A percentile compares a stretch with the other conserved stretches of the same genome.
Conservation (phyloP, 2,113 vertebrate species). For the Bufo bufo region DNA sequence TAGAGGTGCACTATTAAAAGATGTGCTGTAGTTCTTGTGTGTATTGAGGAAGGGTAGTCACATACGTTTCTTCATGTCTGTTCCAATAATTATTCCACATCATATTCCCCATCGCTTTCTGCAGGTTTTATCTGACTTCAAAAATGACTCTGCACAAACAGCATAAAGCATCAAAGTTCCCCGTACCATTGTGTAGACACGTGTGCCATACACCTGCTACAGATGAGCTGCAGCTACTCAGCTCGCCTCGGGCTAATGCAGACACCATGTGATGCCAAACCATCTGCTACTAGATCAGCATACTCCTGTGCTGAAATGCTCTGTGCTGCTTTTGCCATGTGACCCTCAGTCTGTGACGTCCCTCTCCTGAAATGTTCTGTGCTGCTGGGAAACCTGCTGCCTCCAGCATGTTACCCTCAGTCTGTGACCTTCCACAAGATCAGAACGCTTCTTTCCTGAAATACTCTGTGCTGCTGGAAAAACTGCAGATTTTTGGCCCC, state of each 20-base stretch:
- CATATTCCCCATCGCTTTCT: constrained; percentile 1
- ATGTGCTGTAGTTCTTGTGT: neutral
- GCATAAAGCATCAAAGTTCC: constrained; percentile 2
- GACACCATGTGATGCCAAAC: neutral
- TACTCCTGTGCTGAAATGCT: neutral
- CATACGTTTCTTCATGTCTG: neutral
- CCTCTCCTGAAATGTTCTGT: no score
- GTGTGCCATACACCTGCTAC: neutral
- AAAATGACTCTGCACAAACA: neutral
- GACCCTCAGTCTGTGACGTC: neutral
- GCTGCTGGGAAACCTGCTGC: no score
- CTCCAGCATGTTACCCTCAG: no score
- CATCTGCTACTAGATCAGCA: neutral
- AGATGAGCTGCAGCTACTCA: neutral
- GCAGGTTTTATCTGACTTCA: neutral
- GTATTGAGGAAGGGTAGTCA: neutral
- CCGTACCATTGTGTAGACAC: neutral
- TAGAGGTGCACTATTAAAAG: neutral
- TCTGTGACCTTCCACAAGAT: no score
- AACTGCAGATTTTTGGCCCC: no score
- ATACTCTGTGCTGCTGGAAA: no score
- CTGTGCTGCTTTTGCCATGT: neutral
- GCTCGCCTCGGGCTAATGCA: neutral
- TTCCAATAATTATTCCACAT: neutral
- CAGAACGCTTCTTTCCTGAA: no score